Evolutionary conservation across 2,888 invertebrate genomes (phyloP), one percentile per base, ranked within the genome.

Genomic region (Eulithis prunata): DNA sequence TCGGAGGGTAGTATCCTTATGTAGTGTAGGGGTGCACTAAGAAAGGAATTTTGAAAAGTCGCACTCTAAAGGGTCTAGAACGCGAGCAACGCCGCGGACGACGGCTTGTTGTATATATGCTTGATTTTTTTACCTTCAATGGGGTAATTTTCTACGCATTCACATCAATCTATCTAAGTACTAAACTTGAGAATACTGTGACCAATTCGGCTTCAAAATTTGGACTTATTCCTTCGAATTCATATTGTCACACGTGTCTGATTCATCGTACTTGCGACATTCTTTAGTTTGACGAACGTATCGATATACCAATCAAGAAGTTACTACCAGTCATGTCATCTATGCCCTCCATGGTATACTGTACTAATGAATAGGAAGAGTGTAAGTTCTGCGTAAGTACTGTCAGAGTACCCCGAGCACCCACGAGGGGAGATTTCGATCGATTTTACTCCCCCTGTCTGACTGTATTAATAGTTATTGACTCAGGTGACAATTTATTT

Each of bases 391-490:
- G 66, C 61, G 69, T 70, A 65, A 67, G 68, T 71, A 60, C 53
- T 46, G 67, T 68, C 69, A 68, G 59, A 46, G 74, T 75, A 80
- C 86, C 84, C 86, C 83, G 69, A 79, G 76, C 80, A 75, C 76
- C 78, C 72, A 62, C 64, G 64, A 78, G 78, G 82, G 79, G 83
- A 72, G 75, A 68, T 69, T 76, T 77, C 79, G 82, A 90, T 90
- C 90, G 89, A 90, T 89, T 72, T 68, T 71, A 71, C 72, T 76
- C 82, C 83, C 88, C 88, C 87, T 83, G 82, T 72, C 60, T 60
- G 68, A 70, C 75, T 70, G 73, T 75, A 76, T 77, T 76, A 78
- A 81, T 84, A 84, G 82, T 81, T 74, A 80, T 85, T 85, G 80
- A 85, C 83, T 81, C 80, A 82, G 79, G 80, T 80, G 79, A 76